Evolutionary conservation across 2,113 vertebrate species (phyloP).

Genomic region (Centrocercus urophasianus): DNA sequence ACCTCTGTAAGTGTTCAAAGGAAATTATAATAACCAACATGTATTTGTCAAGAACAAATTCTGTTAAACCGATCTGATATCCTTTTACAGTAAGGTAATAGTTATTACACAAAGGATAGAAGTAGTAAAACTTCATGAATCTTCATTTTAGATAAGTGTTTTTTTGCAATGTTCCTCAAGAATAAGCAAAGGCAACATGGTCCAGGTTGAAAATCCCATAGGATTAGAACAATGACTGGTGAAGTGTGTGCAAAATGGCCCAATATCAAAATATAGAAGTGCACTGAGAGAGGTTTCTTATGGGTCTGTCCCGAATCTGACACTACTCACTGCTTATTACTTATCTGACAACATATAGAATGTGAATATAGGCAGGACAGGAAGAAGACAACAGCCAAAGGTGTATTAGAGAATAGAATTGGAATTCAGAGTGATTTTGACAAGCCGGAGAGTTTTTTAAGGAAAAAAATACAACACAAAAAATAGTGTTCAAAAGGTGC

Average conservation of each 20-base stretch:
- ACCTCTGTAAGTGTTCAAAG: not conserved
- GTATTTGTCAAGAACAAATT: not conserved
- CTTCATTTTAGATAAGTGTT: not conserved
- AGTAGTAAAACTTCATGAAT: not conserved
- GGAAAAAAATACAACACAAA: not conserved
- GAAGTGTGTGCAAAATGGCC: not conserved
- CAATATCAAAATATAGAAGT: not conserved
- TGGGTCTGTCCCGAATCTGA: not conserved
- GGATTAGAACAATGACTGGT: not conserved
- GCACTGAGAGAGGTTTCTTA: not conserved
- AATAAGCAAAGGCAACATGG: not conserved
- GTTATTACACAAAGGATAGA: not conserved
- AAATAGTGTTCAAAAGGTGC: not conserved
- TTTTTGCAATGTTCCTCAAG: not conserved
- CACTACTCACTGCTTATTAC: not conserved
- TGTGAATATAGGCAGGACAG: not conserved
- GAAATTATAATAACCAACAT: not conserved
- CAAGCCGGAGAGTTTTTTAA: not conserved
- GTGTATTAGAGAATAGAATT: not conserved
- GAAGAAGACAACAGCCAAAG: not conserved
- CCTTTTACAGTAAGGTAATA: not conserved
- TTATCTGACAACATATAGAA: not conserved
- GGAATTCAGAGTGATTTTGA: not conserved
- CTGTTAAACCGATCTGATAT: not conserved
- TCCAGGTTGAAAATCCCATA: not conserved